phyloP scores from a whole-genome alignment of 1,140 invertebrate genomes.

The Leptinotarsa lineolata region DNA sequence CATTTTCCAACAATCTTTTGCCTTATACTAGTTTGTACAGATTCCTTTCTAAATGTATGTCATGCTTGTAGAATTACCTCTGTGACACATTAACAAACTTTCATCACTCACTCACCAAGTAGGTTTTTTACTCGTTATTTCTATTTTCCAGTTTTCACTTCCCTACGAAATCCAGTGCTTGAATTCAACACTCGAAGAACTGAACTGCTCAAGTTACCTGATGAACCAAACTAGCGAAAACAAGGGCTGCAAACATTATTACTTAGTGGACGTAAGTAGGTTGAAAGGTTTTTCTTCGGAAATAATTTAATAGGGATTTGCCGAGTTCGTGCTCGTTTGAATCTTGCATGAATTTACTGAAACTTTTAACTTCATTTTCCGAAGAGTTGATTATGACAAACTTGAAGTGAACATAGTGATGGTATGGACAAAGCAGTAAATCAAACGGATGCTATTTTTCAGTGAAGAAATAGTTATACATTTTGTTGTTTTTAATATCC shows the following conservation, averaged over 20 bases:
- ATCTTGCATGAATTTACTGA: no score
- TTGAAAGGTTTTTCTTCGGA: constrained; percentile 8
- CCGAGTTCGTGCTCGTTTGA: not conserved
- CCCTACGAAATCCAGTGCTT: constrained; percentile 46
- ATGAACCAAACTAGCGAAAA: constrained; percentile 32
- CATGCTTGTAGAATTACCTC: no score
- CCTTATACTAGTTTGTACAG: no score
- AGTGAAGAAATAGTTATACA: no score
- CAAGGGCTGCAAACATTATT: constrained; percentile 48
- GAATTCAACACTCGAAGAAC: constrained; percentile 39
- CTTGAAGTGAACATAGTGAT: no score
- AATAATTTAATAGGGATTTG: constrained; percentile 12
- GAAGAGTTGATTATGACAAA: no score
- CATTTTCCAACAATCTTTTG: no score
- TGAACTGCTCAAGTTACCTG: constrained; percentile 41
- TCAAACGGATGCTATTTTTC: no score
- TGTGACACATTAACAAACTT: not conserved
- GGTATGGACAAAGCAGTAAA: no score
- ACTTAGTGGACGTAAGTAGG: constrained; percentile 44
- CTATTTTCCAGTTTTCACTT: constrained; percentile 42
- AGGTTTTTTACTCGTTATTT: not conserved
- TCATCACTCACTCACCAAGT: not conserved
- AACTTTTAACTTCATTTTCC: no score
- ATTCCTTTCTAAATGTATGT: no score
- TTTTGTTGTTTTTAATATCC: no score